Evolutionary conservation across 2,113 vertebrate species (phyloP).

Genomic region (Ranitomeya variabilis): DNA sequence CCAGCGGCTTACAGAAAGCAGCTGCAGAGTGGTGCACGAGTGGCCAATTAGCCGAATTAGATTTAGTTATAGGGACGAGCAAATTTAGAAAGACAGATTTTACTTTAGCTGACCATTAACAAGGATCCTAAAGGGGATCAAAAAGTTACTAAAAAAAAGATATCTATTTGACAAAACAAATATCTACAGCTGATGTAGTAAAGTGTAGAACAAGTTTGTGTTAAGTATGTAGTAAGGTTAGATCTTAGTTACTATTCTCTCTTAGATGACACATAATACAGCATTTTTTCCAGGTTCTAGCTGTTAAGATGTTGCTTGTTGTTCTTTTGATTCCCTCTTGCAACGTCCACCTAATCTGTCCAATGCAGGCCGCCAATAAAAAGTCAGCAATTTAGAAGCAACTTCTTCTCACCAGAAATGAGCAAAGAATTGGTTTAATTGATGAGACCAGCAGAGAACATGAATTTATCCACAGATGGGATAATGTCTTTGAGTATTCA

Average conservation of each 20-base stretch:
- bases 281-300: neutral
- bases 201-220: neutral
- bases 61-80: conserved; percentile 36
- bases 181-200: neutral
- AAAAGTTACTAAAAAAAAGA: conserved; percentile 15
- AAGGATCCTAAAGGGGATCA: conserved; percentile 26
- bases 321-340: neutral
- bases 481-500: too few species aligned
- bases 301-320: neutral
- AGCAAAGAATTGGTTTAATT: too few species aligned
- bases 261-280: neutral
- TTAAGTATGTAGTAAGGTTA: neutral
- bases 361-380: neutral
- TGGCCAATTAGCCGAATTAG: conserved; percentile 49
- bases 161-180: neutral
- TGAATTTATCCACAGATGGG: too few species aligned
- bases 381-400: too few species aligned
- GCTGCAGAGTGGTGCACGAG: conserved; percentile 30
- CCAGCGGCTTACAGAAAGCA: conserved; percentile 30
- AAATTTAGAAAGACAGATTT: conserved; percentile 45
- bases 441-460: too few species aligned
- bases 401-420: too few species aligned
- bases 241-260: neutral
- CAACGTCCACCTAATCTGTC: neutral
- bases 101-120: conserved; percentile 29